Evolutionary conservation across 2,113 vertebrate species (phyloP), one percentile per base, ranked within the genome.

Genomic region (Rostratula benghalensis): DNA sequence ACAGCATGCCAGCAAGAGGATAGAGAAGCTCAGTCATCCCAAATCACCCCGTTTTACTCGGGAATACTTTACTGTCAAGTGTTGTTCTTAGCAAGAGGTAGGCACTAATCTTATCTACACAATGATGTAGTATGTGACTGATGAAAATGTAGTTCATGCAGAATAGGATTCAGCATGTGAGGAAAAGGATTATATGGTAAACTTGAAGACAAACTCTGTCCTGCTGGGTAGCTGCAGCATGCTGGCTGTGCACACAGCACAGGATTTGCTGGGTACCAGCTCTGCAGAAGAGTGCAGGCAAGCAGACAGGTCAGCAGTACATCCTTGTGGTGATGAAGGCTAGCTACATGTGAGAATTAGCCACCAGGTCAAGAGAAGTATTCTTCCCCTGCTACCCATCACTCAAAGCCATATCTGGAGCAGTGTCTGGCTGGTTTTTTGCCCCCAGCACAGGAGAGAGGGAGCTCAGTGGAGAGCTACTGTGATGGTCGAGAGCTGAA

Each of bases 401-500:
- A 2, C 51, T 60, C 39, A 48, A 28, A 43, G n/a, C 10, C 3
- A 4, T 39, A 60, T 11, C 10, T 71, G 51, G 23, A 60, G 25
- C n/a, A 43, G 19, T 5, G 20, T 43, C 25, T 37, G 33, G 56
- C 51, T 33, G 57, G 11, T 43, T 41, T 69, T 69, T 46, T 39
- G 41, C 20, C 13, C 8, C 7, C 46, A 35, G 43, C 24, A 35
- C 28, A 64, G 79, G 25, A 50, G 70, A 57, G 21, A 45, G 10
- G 27, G 35, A 60, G 23, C 45, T 83, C 59, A 24, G 31, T 3
- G 31, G 33, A 51, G n/a, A 61, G 30, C 19, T 76, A 8, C 46
- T 4, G 6, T 5, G n/a, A 4, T 12, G 24, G 28, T 5, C 0
- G 0, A n/a, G 61, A 25, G 21, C 51, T 75, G 51, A 27, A 78